These are phyloP conservation scores for Cataglyphis rosenhaueri DNA, from an alignment of 2,888 invertebrate species.

Conservation along the genomic window DNA sequence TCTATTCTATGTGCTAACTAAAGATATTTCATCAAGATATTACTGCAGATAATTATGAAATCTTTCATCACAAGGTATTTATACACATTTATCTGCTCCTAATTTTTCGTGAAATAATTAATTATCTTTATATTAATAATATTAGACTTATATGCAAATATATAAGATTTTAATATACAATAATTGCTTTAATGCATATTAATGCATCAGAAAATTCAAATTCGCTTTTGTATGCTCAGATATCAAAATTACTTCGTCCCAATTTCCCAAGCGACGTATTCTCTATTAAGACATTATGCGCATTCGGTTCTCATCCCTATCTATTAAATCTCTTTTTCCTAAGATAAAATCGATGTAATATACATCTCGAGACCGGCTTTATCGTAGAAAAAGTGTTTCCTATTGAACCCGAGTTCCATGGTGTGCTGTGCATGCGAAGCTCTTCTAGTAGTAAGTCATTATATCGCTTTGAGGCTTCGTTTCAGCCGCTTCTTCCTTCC, in stretches of 20 bases:
- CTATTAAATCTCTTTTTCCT: slow-evolving; percentile 38
- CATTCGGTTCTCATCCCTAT: neutral
- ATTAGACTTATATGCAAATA: neutral
- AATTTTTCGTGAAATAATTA: slow-evolving; percentile 7
- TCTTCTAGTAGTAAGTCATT: slow-evolving; percentile 25
- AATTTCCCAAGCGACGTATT: slow-evolving; percentile 13
- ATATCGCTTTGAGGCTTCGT: slow-evolving; percentile 50
- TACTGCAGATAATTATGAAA: neutral
- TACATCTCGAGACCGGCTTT: slow-evolving; percentile 23
- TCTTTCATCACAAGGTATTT: neutral
- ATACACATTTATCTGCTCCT: neutral
- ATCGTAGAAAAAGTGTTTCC: slow-evolving; percentile 34
- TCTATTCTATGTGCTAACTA: neutral
- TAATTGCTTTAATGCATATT: neutral
- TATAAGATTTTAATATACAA: neutral
- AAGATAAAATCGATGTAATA: slow-evolving; percentile 46
- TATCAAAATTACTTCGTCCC: slow-evolving; percentile 27
- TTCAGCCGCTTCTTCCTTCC: slow-evolving; percentile 55
- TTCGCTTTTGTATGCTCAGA: slow-evolving; percentile 4
- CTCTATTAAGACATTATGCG: slow-evolving; percentile 35
- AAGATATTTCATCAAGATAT: neutral
- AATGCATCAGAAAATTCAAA: neutral
- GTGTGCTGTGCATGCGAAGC: slow-evolving; percentile 13
- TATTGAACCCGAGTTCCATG: slow-evolving; percentile 29
- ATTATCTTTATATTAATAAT: neutral